Evolutionary conservation across 2,888 invertebrate species (phyloP), one percentile per base, ranked within the genome.

Genomic region (Spilosoma lubricipeda): DNA sequence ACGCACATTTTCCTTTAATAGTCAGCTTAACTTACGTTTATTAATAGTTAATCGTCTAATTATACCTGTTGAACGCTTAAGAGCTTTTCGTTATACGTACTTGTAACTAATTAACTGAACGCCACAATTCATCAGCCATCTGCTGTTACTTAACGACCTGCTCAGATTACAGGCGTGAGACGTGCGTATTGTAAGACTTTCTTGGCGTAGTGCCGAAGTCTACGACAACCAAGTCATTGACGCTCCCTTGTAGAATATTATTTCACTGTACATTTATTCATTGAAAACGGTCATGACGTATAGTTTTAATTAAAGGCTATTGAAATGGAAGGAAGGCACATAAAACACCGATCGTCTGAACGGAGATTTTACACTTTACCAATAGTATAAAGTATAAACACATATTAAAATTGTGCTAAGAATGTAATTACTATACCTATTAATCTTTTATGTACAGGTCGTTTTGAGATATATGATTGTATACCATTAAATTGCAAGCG

Each of bases 11-110:
- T 11, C 33, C 48, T 52, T n/a, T 66, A 39, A 36, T 52, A 52
- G 36, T n/a, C 65, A 20, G n/a, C 42, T 13, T 18, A 45, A 42
- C 3, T 18, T 42, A 72, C 64, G 67, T 69, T 72, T 73, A 65
- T 63, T 73, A 56, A 36, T 45, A 52, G 66, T n/a, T 67, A 74
- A 75, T 81, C 45, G 33, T 23, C 67, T 74, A 76, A 83, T 85
- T 85, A 76, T 70, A 85, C 85, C 75, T 83, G 82, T 83, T 83
- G 85, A 85, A 72, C 71, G 48, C 27, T 65, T 66, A 65, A 71
- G 67, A 71, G 67, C 70, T 45, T 74, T 70, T 39, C 69, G 72
- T 76, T 79, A 70, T 79, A 71, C 52, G 30, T 69, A 68, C 73
- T 67, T 59, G 69, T 64, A 73, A 68, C 72, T 69, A 79, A 79